Evolutionary conservation across 1,140 invertebrate species (phyloP).

Genomic region (Drosophila nigrodunni): DNA sequence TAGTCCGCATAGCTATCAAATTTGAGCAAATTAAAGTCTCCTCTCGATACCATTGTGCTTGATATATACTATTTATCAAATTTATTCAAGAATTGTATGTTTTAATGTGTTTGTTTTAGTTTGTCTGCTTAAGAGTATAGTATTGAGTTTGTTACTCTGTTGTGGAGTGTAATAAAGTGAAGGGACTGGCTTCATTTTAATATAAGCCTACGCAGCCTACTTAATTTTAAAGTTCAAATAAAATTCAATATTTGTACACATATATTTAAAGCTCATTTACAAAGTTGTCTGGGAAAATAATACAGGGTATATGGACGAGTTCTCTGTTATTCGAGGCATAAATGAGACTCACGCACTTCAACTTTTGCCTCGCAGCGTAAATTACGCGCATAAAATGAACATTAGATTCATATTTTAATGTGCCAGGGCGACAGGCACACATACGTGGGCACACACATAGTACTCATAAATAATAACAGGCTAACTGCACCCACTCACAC

Average conservation of each 20-base stretch:
- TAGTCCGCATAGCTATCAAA: constrained; percentile 53
- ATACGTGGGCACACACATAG: constrained; percentile 1
- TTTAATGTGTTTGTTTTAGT: background rate
- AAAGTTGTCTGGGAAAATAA: constrained; percentile 12
- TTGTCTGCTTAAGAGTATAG: too few relatives aligned
- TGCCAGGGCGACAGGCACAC: constrained; percentile 29
- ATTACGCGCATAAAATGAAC: constrained; percentile 83
- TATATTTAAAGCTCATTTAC: constrained; percentile 6
- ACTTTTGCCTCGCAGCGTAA: constrained; percentile 66
- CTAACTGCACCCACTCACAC: constrained; percentile 35
- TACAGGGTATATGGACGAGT: background rate
- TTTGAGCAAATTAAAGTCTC: constrained; percentile 52
- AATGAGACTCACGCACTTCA: constrained; percentile 52
- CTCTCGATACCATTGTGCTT: constrained; percentile 17
- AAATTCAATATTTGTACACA: background rate
- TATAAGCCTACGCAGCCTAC: background rate
- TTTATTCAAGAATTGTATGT: background rate
- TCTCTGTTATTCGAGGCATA: constrained; percentile 23
- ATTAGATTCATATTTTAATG: constrained; percentile 82
- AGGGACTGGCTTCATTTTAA: background rate
- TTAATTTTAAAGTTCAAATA: background rate
- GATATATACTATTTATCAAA: background rate
- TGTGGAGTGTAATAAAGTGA: background rate
- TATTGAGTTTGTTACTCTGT: background rate
- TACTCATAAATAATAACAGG: constrained; percentile 65